Evolutionary conservation across 53 echinoderm and acorn worm species (phyloP).

Genomic region (Paracentrotus lividus): DNA sequence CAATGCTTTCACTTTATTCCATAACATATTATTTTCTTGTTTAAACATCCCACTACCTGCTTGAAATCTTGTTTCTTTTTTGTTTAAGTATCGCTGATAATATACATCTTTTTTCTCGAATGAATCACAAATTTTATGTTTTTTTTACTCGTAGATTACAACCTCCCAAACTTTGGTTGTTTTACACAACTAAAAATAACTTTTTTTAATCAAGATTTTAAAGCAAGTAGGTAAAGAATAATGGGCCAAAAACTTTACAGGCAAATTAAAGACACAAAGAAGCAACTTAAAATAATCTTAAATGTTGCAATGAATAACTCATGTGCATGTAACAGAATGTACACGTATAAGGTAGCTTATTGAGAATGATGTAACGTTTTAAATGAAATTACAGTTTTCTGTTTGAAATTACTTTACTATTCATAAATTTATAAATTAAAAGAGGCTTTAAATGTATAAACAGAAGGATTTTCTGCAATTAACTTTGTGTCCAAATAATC

Average conservation of each 20-base stretch:
- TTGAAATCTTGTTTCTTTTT: not conserved
- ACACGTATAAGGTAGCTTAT: not conserved
- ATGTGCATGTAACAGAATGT: not conserved
- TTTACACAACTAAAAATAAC: no score
- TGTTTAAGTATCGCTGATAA: not conserved
- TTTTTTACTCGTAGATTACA: not conserved
- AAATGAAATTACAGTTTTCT: no score
- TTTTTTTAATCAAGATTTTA: not conserved
- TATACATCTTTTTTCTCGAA: not conserved
- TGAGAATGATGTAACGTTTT: not conserved
- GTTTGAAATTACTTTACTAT: no score
- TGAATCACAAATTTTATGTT: no score
- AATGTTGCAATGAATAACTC: not conserved
- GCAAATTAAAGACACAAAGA: constrained; percentile 45
- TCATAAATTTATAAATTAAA: not conserved
- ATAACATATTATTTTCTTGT: not conserved
- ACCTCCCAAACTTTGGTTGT: no score
- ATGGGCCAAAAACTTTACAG: not conserved
- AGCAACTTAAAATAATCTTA: not conserved
- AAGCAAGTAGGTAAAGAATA: not conserved
- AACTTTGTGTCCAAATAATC: not conserved
- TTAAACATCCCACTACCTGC: constrained; percentile 1
- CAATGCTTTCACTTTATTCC: not conserved
- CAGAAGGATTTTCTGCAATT: not conserved
- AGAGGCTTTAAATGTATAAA: not conserved